phyloP scores from a whole-genome alignment of 2,113 vertebrate genomes.

The Petaurus breviceps region DNA sequence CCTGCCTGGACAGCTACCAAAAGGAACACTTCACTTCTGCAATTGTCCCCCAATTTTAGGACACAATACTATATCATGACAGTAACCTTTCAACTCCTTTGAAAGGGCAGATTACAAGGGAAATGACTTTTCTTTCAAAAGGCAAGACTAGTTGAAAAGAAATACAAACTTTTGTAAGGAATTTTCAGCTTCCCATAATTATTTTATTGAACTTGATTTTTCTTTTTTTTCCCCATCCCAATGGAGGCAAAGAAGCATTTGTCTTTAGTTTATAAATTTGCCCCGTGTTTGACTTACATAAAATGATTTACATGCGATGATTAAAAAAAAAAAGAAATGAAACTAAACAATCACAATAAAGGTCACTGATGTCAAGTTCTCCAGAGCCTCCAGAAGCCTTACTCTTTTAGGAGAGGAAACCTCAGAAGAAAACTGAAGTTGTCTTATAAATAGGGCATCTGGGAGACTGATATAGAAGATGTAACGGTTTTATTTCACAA shows the following conservation, averaged over 20 bases:
- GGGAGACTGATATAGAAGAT: not conserved
- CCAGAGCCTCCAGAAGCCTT: too few relatives aligned
- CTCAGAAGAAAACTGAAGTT: not conserved
- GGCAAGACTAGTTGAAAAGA: not conserved
- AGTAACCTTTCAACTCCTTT: not conserved
- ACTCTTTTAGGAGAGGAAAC: not conserved
- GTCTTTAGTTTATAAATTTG: not conserved
- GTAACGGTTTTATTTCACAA: not conserved
- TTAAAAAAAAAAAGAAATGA: conserved; percentile 18
- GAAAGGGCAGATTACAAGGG: conserved; percentile 6
- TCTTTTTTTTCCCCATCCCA: not conserved
- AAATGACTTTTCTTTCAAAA: not conserved
- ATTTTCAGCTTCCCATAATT: not conserved
- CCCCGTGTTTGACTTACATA: not conserved
- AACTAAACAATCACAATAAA: not conserved
- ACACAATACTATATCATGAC: not conserved
- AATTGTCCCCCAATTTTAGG: not conserved
- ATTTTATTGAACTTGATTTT: conserved; percentile 9
- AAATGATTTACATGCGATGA: conserved; percentile 11
- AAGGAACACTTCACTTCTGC: not conserved
- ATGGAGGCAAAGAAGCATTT: not conserved
- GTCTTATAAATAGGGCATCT: not conserved
- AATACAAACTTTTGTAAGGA: not conserved
- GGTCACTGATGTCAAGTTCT: not conserved
- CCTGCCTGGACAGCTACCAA: not conserved